phyloP scores from a whole-genome alignment of 2,113 vertebrate genomes.

The Proterorhinus semilunaris region DNA sequence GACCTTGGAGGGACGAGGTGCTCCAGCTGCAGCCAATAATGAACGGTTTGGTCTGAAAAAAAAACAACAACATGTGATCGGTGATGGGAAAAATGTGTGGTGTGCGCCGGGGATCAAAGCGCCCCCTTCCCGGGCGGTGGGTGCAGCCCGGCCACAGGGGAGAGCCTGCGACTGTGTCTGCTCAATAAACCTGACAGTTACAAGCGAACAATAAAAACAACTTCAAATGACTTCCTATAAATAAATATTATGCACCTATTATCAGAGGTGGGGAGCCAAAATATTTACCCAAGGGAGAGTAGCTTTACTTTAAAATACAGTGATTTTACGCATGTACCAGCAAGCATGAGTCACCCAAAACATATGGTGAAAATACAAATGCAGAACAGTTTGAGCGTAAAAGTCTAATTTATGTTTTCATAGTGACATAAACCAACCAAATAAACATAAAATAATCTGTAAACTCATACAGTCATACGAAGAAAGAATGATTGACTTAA shows the following conservation, averaged over 20 bases:
- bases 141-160: conserved; percentile 45
- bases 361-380: no score
- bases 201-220: conserved; percentile 7
- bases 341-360: no score
- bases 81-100: conserved; percentile 64
- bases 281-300: no score
- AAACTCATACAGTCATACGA: no score
- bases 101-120: conserved; percentile 63
- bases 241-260: background rate
- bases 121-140: conserved; percentile 30
- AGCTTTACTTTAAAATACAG: no score
- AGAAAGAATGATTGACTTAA: no score
- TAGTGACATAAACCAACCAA: no score
- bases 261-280: no score
- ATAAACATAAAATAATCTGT: no score
- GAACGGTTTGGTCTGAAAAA: conserved; percentile 39
- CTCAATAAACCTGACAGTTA: conserved; percentile 46
- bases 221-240: background rate
- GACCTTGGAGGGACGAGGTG: conserved; percentile 54
- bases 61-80: conserved; percentile 47
- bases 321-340: no score
- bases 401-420: no score
- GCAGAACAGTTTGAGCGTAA: no score
- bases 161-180: conserved; percentile 13
- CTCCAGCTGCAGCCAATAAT: conserved; percentile 66